Evolutionary conservation across 23 tunicate genomes (phyloP).

Genomic region (Styela clava): DNA sequence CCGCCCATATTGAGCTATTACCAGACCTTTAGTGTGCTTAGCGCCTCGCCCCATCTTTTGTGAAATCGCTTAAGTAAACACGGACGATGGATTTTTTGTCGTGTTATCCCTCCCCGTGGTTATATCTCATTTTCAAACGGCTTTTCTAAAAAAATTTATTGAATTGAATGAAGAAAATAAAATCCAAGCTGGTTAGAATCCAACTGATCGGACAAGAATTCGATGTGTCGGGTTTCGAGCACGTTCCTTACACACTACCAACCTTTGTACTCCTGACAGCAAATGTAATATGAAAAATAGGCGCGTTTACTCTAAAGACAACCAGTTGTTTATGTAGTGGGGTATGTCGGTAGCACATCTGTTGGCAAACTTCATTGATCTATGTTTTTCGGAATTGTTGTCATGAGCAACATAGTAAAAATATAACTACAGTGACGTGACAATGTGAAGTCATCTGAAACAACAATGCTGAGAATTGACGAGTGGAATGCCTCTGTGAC

Average conservation of each 20-base stretch:
- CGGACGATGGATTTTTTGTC: neutral
- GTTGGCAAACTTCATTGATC: neutral
- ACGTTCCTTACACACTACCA: neutral
- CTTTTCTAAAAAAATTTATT: too few species aligned
- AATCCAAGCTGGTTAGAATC: too few species aligned
- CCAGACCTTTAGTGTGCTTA: neutral
- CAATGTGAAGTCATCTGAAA: too few species aligned
- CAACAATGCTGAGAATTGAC: too few species aligned
- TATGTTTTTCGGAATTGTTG: too few species aligned
- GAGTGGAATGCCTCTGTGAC: too few species aligned
- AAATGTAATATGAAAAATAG: neutral
- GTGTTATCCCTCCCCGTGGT: neutral
- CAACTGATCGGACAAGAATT: neutral
- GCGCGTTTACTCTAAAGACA: neutral
- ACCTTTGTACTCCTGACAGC: neutral
- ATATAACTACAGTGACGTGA: too few species aligned
- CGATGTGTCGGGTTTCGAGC: neutral
- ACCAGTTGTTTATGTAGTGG: neutral
- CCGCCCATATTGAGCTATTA: neutral
- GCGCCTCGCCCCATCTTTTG: neutral
- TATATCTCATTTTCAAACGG: neutral
- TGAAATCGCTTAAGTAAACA: neutral
- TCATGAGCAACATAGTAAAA: too few species aligned
- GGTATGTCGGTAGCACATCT: neutral
- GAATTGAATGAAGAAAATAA: too few species aligned